Percentiles rank a stretch among this genome's conserved stretches.
Evolutionary conservation across 2,797 vertebrate species (phyloP).

Genomic region (Chloroceryle amazona): DNA sequence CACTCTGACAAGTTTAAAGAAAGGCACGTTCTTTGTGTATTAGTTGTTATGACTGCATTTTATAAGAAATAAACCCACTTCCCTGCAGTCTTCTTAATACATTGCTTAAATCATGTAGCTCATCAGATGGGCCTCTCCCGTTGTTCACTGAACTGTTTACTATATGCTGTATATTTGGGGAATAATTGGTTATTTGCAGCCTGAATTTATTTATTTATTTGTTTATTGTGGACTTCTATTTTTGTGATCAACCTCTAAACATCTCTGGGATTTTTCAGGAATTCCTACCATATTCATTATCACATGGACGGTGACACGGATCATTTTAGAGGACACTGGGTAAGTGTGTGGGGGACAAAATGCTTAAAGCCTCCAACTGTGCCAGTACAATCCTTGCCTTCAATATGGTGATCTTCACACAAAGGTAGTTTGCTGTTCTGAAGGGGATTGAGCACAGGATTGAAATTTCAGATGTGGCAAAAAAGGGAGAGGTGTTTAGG

Average conservation of each 20-base stretch:
- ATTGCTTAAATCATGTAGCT: neutral
- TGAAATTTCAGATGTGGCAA: neutral
- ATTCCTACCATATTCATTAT: slow-evolving; percentile 89
- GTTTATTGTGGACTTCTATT: neutral
- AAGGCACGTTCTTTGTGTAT: neutral
- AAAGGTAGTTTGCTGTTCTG: neutral
- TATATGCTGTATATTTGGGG: neutral
- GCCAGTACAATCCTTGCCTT: neutral
- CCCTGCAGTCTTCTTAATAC: neutral
- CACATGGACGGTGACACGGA: slow-evolving; percentile 86
- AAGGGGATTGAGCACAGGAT: fast-evolving
- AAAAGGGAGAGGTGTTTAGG: neutral
- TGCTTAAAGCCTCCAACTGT: neutral
- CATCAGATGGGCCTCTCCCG: neutral
- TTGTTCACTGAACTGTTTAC: neutral
- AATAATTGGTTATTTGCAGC: neutral
- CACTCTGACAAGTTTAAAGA: neutral
- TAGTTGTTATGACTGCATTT: neutral
- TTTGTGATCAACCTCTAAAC: neutral
- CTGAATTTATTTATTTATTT: neutral
- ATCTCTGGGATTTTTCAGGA: slow-evolving; percentile 75
- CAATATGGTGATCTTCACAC: neutral
- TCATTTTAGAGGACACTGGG: slow-evolving; percentile 91
- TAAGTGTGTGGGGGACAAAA: slow-evolving; percentile 73
- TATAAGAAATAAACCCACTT: neutral